phyloP scores from a whole-genome alignment of 1,140 invertebrate genomes.

The Drosophila miranda region DNA sequence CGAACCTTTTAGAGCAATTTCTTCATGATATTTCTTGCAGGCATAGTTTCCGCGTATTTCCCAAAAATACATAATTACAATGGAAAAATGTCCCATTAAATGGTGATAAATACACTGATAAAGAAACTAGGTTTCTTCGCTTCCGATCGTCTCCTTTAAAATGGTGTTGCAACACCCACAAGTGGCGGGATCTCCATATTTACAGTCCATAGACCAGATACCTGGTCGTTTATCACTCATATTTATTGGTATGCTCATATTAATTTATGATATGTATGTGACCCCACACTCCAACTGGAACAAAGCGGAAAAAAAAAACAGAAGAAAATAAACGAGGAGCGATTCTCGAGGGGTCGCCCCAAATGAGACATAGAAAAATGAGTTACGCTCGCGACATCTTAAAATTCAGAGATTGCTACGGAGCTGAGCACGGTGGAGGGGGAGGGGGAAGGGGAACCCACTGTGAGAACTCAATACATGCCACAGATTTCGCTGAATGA shows the following conservation, averaged over 20 bases:
- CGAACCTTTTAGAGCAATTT: too few relatives aligned
- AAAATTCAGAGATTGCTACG: conserved; percentile 29
- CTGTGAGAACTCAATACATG: conserved; percentile 51
- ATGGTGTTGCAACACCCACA: too few relatives aligned
- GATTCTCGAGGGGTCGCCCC: conserved; percentile 41
- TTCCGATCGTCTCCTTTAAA: too few relatives aligned
- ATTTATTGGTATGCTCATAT: neutral
- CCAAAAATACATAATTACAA: conserved; percentile 48
- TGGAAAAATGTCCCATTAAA: conserved; percentile 66
- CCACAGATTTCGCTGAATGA: conserved; percentile 45
- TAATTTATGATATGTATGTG: conserved; percentile 54
- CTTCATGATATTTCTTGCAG: too few relatives aligned
- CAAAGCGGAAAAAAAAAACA: conserved; percentile 2
- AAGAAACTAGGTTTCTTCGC: conserved; percentile 16
- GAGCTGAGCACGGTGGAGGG: neutral
- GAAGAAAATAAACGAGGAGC: conserved; percentile 11
- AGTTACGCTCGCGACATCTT: conserved; percentile 32
- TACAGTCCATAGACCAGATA: too few relatives aligned
- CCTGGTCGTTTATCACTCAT: conserved; percentile 13
- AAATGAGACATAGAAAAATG: conserved; percentile 48
- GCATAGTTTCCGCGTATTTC: too few relatives aligned
- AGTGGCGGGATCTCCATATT: too few relatives aligned
- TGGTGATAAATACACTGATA: conserved; percentile 52
- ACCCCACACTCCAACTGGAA: conserved; percentile 52
- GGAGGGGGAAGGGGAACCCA: neutral